These are phyloP conservation scores for Trematomus loennbergii DNA, from an alignment of 2,113 vertebrate genomes.

Conservation along the genomic window DNA sequence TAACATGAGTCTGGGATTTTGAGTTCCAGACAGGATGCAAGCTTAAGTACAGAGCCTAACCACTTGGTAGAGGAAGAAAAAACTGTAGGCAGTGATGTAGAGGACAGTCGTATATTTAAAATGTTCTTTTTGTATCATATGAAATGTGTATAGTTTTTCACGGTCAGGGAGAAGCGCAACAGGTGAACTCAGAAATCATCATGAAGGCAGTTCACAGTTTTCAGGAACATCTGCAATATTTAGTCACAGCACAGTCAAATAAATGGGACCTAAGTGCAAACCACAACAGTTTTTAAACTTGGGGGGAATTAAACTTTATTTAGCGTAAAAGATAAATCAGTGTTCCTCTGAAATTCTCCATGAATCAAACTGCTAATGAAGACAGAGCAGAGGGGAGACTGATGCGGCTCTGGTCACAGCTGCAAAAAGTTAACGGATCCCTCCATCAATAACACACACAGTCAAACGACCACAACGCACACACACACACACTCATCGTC, in stretches of 20 bases:
- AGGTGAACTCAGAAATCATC: constrained; percentile 22
- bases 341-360: constrained; percentile 30
- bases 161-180: background rate
- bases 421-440: constrained; percentile 64
- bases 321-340: constrained; percentile 43
- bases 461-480: constrained; percentile 39
- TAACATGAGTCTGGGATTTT: constrained; percentile 42
- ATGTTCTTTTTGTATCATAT: constrained; percentile 1
- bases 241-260: constrained; percentile 21
- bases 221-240: constrained; percentile 43
- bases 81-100: constrained; percentile 14
- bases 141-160: constrained; percentile 11
- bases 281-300: constrained; percentile 27
- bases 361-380: constrained; percentile 69
- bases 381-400: constrained; percentile 47
- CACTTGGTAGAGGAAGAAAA: constrained; percentile 12
- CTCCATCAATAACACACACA: constrained; percentile 64
- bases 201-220: background rate
- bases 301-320: constrained; percentile 30
- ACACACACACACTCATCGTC: constrained; percentile 36
- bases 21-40: constrained; percentile 44
- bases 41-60: constrained; percentile 47
- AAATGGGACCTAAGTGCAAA: constrained; percentile 8
- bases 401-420: constrained; percentile 64
- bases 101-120: constrained; percentile 21